Percentiles rank a stretch among this genome's conserved stretches.
phyloP scores from a whole-genome alignment of 2,888 invertebrate species.

The Stegana nigrithorax region DNA sequence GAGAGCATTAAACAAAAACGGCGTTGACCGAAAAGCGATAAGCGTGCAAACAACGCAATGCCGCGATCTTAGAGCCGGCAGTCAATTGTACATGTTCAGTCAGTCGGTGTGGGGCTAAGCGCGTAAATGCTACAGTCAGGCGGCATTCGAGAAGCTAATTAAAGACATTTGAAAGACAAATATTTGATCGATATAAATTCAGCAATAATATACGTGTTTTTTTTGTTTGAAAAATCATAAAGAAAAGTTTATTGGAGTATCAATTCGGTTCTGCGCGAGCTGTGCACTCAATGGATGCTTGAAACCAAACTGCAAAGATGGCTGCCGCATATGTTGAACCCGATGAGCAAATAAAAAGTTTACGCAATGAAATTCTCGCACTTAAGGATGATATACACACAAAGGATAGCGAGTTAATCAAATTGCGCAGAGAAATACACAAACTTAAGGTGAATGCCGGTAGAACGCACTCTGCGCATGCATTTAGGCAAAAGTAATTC shows the following conservation, averaged over 20 bases:
- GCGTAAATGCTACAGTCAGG: background rate
- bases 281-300: too few species aligned
- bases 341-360: conserved; percentile 68
- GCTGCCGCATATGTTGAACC: conserved; percentile 34
- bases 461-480: too few species aligned
- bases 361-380: conserved; percentile 72
- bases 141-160: background rate
- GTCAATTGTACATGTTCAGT: background rate
- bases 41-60: background rate
- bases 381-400: conserved; percentile 71
- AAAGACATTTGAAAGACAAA: background rate
- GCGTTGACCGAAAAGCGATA: too few species aligned
- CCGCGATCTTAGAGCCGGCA: background rate
- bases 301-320: conserved; percentile 30
- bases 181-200: too few species aligned
- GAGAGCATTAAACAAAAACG: too few species aligned
- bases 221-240: too few species aligned
- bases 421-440: conserved; percentile 77
- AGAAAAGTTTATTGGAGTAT: too few species aligned
- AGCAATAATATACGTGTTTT: too few species aligned
- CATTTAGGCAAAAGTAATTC: too few species aligned
- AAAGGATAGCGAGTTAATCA: conserved; percentile 73
- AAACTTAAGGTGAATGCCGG: conserved; percentile 73
- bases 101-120: background rate
- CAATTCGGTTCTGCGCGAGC: too few species aligned